A percentile compares a stretch with the other conserved stretches of the same genome.
phyloP scores from a whole-genome alignment of 2,797 vertebrate genomes.

The Centroberyx gerrardi region DNA sequence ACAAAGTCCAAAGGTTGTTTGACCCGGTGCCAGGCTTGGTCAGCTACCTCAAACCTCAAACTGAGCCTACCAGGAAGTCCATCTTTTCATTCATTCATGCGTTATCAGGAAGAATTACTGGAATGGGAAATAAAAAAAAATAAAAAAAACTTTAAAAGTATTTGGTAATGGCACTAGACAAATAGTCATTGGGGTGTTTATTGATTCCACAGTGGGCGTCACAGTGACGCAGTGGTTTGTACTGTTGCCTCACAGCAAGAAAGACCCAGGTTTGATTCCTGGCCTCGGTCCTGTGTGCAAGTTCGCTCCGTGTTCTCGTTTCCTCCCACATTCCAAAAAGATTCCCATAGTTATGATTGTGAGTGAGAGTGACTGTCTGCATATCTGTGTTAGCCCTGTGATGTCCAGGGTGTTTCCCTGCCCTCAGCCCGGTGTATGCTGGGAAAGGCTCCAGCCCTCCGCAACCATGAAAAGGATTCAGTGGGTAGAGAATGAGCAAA shows the following conservation, averaged over 20 bases:
- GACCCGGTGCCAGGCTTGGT: constrained; percentile 20
- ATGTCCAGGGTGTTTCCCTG: constrained; percentile 14
- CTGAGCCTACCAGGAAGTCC: constrained; percentile 4
- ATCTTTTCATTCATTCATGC: constrained; percentile 3
- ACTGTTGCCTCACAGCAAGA: constrained; percentile 4
- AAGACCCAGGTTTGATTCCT: neutral
- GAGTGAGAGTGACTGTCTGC: neutral
- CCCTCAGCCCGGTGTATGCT: neutral
- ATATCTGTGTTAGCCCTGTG: neutral
- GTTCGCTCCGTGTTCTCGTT: neutral
- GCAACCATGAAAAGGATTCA: constrained; percentile 3
- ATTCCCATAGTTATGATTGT: constrained; percentile 16
- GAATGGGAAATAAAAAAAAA: neutral
- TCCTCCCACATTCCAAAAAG: neutral
- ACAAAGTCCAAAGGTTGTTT: constrained; percentile 56
- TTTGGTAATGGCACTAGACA: neutral
- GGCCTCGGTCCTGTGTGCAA: too few species aligned
- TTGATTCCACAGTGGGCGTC: neutral
- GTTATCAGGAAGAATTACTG: neutral
- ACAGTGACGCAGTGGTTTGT: neutral
- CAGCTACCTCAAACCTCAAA: constrained; percentile 21
- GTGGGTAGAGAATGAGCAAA: neutral
- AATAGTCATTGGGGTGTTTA: neutral
- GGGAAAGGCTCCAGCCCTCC: neutral
- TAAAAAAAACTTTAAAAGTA: neutral